Percentiles rank a stretch among this genome's conserved stretches.
These are phyloP conservation scores for Coilia nasus DNA, from an alignment of 2,797 vertebrate species.

Conservation along the genomic window DNA sequence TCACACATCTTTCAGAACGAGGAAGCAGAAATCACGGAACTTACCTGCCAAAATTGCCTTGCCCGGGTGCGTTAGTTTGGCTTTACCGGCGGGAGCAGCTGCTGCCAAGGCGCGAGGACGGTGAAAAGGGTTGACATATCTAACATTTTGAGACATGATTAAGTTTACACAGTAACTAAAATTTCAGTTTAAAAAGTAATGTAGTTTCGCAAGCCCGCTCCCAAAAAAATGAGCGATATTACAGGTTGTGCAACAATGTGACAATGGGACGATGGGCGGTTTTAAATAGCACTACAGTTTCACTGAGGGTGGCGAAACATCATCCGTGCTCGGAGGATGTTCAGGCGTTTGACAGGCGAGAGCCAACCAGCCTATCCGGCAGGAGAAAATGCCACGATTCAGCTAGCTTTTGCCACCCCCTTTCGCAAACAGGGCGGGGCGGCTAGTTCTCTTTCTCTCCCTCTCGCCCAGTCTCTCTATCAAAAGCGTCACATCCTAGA, in stretches of 20 bases:
- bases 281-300: slow-evolving; percentile 17
- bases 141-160: slow-evolving; percentile 67
- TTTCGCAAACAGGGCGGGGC: slow-evolving; percentile 59
- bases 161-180: not conserved
- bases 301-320: not conserved
- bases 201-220: not conserved
- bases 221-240: not conserved
- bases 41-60: slow-evolving; percentile 95
- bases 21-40: slow-evolving; percentile 38
- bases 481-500: not conserved
- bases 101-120: slow-evolving; percentile 77
- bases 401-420: slow-evolving; percentile 23
- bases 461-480: slow-evolving; percentile 24
- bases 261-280: not conserved
- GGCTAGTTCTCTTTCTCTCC: not conserved
- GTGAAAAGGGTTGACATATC: slow-evolving; percentile 58
- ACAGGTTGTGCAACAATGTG: not conserved
- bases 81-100: slow-evolving; percentile 81
- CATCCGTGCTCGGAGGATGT: not conserved
- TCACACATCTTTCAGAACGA: not conserved
- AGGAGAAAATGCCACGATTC: not conserved
- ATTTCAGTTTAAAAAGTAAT: not conserved
- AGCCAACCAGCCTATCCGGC: slow-evolving; percentile 25
- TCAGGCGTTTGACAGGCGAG: slow-evolving; percentile 37
- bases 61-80: slow-evolving; percentile 91